Percentiles rank a stretch among this genome's conserved stretches.
Conservation (phyloP, 2,797 vertebrate genomes). For the Falco concolor region DNA sequence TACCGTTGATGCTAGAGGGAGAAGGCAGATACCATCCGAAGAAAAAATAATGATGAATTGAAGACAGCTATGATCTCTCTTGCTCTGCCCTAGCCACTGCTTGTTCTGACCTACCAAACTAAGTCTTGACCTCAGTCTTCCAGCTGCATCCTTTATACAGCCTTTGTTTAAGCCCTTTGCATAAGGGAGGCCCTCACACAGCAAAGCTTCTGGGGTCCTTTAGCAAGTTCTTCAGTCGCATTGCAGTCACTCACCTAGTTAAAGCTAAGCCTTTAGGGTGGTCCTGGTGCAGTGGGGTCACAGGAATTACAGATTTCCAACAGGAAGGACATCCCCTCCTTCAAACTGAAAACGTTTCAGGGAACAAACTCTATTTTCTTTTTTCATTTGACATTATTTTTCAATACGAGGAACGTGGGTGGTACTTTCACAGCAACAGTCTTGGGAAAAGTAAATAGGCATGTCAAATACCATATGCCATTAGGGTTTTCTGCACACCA, state of each 20-base stretch:
- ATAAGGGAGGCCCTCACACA: neutral
- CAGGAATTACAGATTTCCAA: accelerated
- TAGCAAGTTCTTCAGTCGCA: neutral
- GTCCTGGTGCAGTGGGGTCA: neutral
- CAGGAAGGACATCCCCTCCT: neutral
- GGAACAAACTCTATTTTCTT: neutral
- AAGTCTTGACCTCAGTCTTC: neutral
- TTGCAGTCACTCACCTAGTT: neutral
- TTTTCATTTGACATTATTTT: neutral
- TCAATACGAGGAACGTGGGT: neutral
- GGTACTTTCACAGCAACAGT: neutral
- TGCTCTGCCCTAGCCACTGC: neutral
- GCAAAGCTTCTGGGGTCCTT: neutral
- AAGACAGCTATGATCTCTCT: neutral
- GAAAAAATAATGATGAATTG: neutral
- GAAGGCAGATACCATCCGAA: neutral
- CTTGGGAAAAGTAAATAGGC: neutral
- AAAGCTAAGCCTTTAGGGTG: neutral
- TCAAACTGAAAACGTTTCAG: neutral
- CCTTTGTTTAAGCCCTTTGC: neutral
- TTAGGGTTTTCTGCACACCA: neutral
- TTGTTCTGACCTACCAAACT: neutral
- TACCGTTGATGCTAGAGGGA: neutral
- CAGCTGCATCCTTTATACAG: neutral
- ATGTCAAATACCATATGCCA: neutral